These are phyloP conservation scores for Spondyliosoma cantharus DNA, from an alignment of 2,797 vertebrate genomes.

Conservation along the genomic window DNA sequence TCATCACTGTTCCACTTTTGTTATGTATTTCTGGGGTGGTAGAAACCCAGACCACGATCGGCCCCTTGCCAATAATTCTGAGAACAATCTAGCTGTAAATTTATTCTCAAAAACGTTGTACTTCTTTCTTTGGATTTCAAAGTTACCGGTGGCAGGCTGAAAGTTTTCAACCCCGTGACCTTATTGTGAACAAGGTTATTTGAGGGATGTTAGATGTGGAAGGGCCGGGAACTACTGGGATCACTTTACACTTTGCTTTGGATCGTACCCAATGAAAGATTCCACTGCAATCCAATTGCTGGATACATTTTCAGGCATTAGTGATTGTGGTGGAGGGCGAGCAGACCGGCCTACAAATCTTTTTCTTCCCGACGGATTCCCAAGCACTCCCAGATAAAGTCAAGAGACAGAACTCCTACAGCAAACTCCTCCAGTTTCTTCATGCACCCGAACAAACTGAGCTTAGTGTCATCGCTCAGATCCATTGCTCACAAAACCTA, in stretches of 20 bases:
- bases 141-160: too few species aligned
- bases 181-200: background rate
- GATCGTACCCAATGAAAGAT: too few species aligned
- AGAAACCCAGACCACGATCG: conserved; percentile 2
- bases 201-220: conserved; percentile 14
- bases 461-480: background rate
- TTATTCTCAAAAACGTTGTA: background rate
- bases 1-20: conserved; percentile 49
- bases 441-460: background rate
- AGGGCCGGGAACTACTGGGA: background rate
- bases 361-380: background rate
- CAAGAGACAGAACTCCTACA: background rate
- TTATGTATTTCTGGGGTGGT: conserved; percentile 23
- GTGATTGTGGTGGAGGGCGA: background rate
- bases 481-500: conserved; percentile 2
- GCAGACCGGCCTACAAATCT: background rate
- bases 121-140: background rate
- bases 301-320: background rate
- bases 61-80: background rate
- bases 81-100: background rate
- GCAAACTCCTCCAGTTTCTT: background rate
- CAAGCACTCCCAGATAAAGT: background rate
- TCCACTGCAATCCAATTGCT: too few species aligned
- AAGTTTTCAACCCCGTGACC: background rate
- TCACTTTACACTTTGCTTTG: background rate